Base-by-base conservation (phyloP, 2,113 vertebrate genomes). In the Pontoporia blainvillei region DNA sequence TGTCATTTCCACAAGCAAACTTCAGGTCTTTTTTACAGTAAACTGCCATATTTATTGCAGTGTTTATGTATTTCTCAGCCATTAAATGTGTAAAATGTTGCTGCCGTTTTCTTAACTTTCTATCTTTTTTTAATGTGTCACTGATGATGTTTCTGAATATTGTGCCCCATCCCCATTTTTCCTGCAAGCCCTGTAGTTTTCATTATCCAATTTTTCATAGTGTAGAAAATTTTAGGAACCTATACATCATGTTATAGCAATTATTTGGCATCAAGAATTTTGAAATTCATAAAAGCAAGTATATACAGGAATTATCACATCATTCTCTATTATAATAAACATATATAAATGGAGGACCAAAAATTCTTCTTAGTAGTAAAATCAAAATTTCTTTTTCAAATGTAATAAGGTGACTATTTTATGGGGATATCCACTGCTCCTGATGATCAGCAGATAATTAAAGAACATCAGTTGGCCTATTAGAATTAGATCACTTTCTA, bases 221-320 rank as follows among this genome's bases (percentile, higher is more conserved):
- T 39, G 15, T 29, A 23, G 1, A 84, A 18, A 88, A 23, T 29
- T 81, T 57, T 20, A 84, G 25, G 31, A 85, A 52, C 2, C 8
- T 6, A 73, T 69, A 49, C 2, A 95, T 29, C 29, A 18, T 79
- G 21, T 73, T 90, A 46, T 3, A 85, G 36, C 14, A 95, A 86
- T 66, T 94, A 85, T n/a, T 52, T 85, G 59, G 15, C 17, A 52
- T 81, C n/a, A 81, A 92, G 25, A 96, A 86, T 91, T 87, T 92
- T 86, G 46, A 95, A 92, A 84, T 61, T 59, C n/a, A 25, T 75
- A 85, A 79, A 90, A 71, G 1, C 25, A 83, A 57, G 27, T 59
- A 54, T 61, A 69, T 5, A 12, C 21, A 75, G 61, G 18, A 75
- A 64, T 64, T 83, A 73, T 72, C 6, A 49, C 15, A 57, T 39